Base-by-base conservation (phyloP, 2,888 invertebrate genomes). In the Cerastis leucographa region DNA sequence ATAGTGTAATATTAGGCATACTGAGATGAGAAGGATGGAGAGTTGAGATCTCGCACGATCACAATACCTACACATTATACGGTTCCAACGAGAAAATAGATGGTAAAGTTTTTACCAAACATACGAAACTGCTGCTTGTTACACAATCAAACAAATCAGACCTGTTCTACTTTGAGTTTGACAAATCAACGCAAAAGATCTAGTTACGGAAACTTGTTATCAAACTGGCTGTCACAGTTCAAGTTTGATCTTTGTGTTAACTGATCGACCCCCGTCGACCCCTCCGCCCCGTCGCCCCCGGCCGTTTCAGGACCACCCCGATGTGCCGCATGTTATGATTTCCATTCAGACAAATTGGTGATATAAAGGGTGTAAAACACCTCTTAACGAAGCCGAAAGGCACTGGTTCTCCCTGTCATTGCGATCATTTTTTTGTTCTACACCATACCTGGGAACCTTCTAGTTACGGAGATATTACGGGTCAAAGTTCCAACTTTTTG, bases 271-370 rank as follows among this genome's bases (percentile, higher is more conserved):
- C 72, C 54, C 79, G 19, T 35, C 62, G 29, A 5, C 25, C 71
- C 72, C 51, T 22, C 8, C 25, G 64, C 35, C 40, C 35, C 44
- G 29, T 0, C 19, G 51, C 69, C 51, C 40, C 61, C 29, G 68
- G 73, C 79, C 12, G 19, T 64, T 59, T 44, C 42, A 22, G n/a
- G 29, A 66, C 25, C 61, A 56, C 74, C 42, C 65, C 22, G 25
- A 69, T 25, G 49, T 59, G 40, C 29, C 44, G 25, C 49, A 4
- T 75, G 79, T 79, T 83, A 73, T 78, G 67, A 73, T 80, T 85
- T 71, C 12, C 54, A 66, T 74, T 78, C 51, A 25, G 22, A 67
- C 46, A 66, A 79, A 70, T 79, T 70, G 80, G 42, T 35, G 59
- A 79, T 66, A 35, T 51, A n/a, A n/a, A n/a, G n/a, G n/a, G n/a